These are phyloP conservation scores for Ephestia elutella DNA, from an alignment of 1,140 invertebrate genomes.

Conservation along the genomic window DNA sequence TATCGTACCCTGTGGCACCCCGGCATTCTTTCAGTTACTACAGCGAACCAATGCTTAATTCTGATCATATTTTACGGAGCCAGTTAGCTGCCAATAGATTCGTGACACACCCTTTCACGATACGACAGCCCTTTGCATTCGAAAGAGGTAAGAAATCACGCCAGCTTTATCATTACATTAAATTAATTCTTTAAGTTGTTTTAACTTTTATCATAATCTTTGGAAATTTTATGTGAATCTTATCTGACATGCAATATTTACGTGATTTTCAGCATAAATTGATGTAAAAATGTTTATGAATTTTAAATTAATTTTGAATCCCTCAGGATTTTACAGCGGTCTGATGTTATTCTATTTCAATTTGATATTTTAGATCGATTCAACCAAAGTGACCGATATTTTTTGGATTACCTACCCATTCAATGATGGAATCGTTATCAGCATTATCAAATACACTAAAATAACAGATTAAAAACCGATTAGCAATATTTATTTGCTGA, in stretches of 20 bases:
- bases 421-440: neutral
- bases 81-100: constrained; percentile 53
- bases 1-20: constrained; percentile 28
- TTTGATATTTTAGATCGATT: too few relatives aligned
- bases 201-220: too few relatives aligned
- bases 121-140: constrained; percentile 52
- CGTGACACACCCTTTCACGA: constrained; percentile 35
- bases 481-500: constrained; percentile 1
- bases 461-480: constrained; percentile 10
- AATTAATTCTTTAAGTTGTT: neutral
- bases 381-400: neutral
- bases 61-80: constrained; percentile 47
- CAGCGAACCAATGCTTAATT: constrained; percentile 51
- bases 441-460: constrained; percentile 4
- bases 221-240: neutral
- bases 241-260: too few relatives aligned
- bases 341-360: too few relatives aligned
- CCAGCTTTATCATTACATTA: neutral
- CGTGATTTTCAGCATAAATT: too few relatives aligned
- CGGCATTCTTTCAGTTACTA: constrained; percentile 41
- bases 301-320: too few relatives aligned
- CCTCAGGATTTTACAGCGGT: too few relatives aligned
- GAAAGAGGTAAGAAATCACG: constrained; percentile 46
- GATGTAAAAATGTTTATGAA: too few relatives aligned
- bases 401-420: neutral